Conservation (phyloP, 2,888 invertebrate species). For the Cephus nigrinus region DNA sequence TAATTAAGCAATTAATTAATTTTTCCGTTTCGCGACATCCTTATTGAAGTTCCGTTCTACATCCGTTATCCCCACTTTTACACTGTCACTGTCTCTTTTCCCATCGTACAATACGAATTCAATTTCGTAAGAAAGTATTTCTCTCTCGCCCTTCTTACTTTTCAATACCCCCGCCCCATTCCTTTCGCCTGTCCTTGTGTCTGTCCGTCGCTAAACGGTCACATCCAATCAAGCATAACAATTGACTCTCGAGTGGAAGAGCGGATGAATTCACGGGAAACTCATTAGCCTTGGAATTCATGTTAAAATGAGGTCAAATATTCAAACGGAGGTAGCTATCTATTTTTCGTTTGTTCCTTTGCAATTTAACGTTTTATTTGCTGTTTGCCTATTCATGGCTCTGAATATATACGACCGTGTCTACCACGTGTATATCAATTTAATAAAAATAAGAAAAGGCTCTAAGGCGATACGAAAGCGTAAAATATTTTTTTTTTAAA, state of each 20-base stretch:
- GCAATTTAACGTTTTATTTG: neutral
- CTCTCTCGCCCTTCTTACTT: neutral
- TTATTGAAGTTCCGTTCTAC: neutral
- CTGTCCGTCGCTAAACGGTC: neutral
- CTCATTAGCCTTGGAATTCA: neutral
- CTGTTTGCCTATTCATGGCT: neutral
- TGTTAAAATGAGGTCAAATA: neutral
- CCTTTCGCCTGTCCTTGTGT: neutral
- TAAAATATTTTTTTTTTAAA: neutral
- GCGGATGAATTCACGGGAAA: neutral
- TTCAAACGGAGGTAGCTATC: neutral
- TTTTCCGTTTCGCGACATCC: neutral
- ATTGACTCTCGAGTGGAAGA: neutral
- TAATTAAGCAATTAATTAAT: neutral
- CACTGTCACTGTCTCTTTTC: neutral
- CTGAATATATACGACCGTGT: neutral
- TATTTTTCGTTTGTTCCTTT: neutral
- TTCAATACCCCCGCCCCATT: neutral
- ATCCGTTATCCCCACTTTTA: neutral
- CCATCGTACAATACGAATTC: neutral
- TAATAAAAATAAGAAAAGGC: neutral
- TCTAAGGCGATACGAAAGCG: neutral
- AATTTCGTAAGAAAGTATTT: neutral
- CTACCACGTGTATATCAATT: neutral
- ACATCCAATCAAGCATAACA: neutral